A percentile compares a stretch with the other conserved stretches of the same genome.
phyloP scores from a whole-genome alignment of 2,113 vertebrate genomes.

The Hymenochirus boettgeri region DNA sequence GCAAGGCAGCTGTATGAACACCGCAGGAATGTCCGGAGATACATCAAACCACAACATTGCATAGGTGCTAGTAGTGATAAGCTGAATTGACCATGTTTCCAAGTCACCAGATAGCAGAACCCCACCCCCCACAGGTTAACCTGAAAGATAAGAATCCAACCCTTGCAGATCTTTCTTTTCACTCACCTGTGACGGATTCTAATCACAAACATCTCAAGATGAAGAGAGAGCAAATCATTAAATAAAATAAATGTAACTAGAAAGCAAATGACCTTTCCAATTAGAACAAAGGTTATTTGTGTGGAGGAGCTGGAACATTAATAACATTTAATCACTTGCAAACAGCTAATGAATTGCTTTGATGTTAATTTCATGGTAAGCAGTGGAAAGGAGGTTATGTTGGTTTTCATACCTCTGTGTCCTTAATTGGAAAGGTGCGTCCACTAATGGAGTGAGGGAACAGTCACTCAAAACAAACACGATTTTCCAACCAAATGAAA shows the following conservation, averaged over 20 bases:
- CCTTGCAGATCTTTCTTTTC: too few relatives aligned
- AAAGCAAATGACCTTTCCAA: background rate
- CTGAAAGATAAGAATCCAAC: too few relatives aligned
- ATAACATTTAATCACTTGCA: conserved; percentile 16
- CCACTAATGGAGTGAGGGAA: conserved; percentile 9
- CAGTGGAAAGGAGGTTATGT: background rate
- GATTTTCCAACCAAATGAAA: conserved; percentile 29
- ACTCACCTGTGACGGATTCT: background rate
- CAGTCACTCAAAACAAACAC: conserved; percentile 13
- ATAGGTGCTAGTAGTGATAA: too few relatives aligned
- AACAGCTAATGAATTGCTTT: background rate
- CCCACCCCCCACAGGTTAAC: too few relatives aligned
- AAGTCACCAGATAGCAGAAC: too few relatives aligned
- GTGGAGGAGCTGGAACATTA: conserved; percentile 2
- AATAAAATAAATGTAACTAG: background rate
- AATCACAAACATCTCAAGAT: background rate
- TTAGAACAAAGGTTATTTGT: background rate
- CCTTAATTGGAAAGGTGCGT: conserved; percentile 7
- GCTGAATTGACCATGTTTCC: too few relatives aligned
- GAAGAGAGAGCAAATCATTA: background rate
- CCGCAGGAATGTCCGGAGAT: too few relatives aligned
- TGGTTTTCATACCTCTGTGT: conserved; percentile 10
- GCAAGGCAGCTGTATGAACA: too few relatives aligned
- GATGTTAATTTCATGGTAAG: conserved; percentile 13
- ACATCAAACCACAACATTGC: too few relatives aligned